Conservation (phyloP, 2,797 vertebrate species). For the Chelon auratus region DNA sequence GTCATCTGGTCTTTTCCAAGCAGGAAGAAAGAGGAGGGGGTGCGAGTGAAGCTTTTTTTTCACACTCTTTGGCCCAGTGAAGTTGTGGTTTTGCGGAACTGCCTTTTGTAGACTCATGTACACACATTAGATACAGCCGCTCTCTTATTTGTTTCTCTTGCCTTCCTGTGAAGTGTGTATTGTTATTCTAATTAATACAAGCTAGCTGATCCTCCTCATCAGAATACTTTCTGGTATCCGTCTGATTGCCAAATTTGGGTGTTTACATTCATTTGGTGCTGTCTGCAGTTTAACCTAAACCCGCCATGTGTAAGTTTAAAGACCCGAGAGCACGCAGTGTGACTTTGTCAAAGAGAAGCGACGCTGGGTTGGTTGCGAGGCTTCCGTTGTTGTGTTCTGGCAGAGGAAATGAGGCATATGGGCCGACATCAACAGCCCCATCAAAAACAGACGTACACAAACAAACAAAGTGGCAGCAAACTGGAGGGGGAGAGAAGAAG, state of each 20-base stretch:
- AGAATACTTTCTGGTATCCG: background rate
- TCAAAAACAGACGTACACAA: slow-evolving; percentile 72
- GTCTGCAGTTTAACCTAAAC: background rate
- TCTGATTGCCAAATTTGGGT: slow-evolving; percentile 2
- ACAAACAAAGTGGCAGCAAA: slow-evolving; percentile 77
- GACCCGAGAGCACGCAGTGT: background rate
- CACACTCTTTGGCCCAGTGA: slow-evolving; percentile 62
- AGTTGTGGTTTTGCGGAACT: slow-evolving; percentile 67
- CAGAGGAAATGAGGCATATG: slow-evolving; percentile 66
- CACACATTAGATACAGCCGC: slow-evolving; percentile 45
- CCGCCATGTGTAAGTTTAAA: background rate
- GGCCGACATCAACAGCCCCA: slow-evolving; percentile 61
- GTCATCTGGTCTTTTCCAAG: slow-evolving; percentile 81
- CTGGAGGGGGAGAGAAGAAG: slow-evolving; percentile 21
- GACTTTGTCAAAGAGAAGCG: slow-evolving; percentile 22
- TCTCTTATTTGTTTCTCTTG: slow-evolving; percentile 53
- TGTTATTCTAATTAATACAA: slow-evolving; percentile 3
- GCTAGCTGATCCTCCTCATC: background rate
- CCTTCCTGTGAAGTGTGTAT: slow-evolving; percentile 20
- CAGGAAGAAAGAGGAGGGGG: slow-evolving; percentile 74
- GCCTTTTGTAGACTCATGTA: slow-evolving; percentile 60
- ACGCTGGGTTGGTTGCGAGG: slow-evolving; percentile 7
- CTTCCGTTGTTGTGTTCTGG: slow-evolving; percentile 49
- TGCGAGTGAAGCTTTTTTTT: slow-evolving; percentile 59
- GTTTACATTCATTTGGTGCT: background rate